These are phyloP conservation scores for Cryptoblepharus egeriae DNA, from an alignment of 2,797 vertebrate species.

Conservation along the genomic window DNA sequence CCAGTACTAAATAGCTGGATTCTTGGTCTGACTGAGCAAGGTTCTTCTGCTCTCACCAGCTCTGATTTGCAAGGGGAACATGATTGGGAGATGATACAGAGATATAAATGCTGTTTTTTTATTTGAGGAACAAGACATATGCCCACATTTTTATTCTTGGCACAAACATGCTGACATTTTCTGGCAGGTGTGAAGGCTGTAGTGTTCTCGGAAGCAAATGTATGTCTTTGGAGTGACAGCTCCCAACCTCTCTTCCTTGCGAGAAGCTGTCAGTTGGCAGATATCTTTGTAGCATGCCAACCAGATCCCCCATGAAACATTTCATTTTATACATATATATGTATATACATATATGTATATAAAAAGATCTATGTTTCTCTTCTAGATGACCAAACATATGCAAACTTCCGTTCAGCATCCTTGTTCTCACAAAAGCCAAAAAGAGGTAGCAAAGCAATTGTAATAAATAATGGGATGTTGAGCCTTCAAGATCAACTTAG, in stretches of 20 bases:
- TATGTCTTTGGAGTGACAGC: slow-evolving; percentile 44
- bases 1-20: neutral
- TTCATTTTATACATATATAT: too few relatives aligned
- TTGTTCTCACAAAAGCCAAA: slow-evolving; percentile 55
- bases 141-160: slow-evolving; percentile 69
- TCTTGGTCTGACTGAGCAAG: neutral
- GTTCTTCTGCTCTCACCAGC: slow-evolving; percentile 50
- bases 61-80: slow-evolving; percentile 60
- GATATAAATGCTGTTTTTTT: slow-evolving; percentile 61
- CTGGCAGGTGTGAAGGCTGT: slow-evolving; percentile 69
- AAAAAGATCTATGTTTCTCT: slow-evolving; percentile 44
- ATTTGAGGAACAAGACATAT: slow-evolving; percentile 61
- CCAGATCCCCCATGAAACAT: slow-evolving; percentile 46
- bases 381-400: slow-evolving; percentile 33
- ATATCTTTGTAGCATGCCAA: slow-evolving; percentile 58
- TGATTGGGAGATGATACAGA: slow-evolving; percentile 54
- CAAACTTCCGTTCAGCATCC: slow-evolving; percentile 39
- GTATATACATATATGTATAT: too few relatives aligned
- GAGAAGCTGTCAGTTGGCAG: slow-evolving; percentile 53
- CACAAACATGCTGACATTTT: slow-evolving; percentile 73
- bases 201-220: slow-evolving; percentile 44
- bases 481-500: slow-evolving; percentile 46
- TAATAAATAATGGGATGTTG: slow-evolving; percentile 70
- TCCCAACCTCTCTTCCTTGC: slow-evolving; percentile 50
- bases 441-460: slow-evolving; percentile 24